A percentile compares a stretch with the other conserved stretches of the same genome.
phyloP scores from a whole-genome alignment of 1,140 invertebrate species.

The Listronotus oregonensis region DNA sequence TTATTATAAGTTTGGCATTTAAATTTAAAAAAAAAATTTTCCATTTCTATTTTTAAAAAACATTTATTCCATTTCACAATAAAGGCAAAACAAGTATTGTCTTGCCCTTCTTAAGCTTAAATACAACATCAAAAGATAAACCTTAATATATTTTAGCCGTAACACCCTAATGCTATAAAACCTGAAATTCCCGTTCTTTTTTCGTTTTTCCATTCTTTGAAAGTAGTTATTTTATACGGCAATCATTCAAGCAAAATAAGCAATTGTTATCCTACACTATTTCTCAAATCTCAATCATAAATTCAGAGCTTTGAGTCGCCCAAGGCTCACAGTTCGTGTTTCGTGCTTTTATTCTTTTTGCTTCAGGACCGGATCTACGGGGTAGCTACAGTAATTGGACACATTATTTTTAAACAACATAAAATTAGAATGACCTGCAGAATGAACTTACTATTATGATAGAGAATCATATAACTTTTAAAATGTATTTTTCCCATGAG shows the following conservation, averaged over 20 bases:
- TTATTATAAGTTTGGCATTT: no score
- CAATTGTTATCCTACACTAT: constrained; percentile 38
- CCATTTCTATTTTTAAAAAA: no score
- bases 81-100: no score
- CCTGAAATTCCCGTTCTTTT: constrained; percentile 23
- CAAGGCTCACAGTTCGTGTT: constrained; percentile 19
- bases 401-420: no score
- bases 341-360: constrained; percentile 19
- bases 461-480: no score
- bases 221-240: constrained; percentile 35
- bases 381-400: no score
- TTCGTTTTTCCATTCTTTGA: constrained; percentile 27
- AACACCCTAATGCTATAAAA: constrained; percentile 26
- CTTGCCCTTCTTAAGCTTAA: neutral
- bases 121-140: constrained; percentile 21
- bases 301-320: constrained; percentile 34
- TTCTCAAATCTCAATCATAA: constrained; percentile 39
- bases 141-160: constrained; percentile 18
- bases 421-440: no score
- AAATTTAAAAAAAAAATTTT: no score
- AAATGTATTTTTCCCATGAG: no score
- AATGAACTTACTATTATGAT: no score
- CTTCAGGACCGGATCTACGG: constrained; percentile 10
- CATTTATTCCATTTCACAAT: no score
- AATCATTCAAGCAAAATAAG: constrained; percentile 39